Conservation (phyloP, 1,140 invertebrate genomes). For the Gryon sp. region DNA sequence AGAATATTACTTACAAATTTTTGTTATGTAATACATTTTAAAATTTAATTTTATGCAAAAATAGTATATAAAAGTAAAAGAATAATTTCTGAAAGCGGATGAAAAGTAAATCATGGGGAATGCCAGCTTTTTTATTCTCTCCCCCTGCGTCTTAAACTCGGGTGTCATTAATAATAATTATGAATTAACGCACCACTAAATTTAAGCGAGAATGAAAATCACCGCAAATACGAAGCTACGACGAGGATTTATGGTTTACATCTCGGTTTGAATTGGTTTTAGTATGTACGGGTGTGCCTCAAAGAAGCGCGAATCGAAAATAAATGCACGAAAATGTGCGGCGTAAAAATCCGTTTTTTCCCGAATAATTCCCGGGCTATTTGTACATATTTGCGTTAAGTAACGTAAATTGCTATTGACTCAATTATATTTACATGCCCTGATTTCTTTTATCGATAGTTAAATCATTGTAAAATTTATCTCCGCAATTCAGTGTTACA, state of each 20-base stretch:
- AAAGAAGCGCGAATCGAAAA: conserved; percentile 34
- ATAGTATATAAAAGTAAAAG: no score
- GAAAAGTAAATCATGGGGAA: conserved; percentile 9
- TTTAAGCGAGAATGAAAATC: conserved; percentile 73
- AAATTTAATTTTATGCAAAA: no score
- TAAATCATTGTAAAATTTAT: conserved; percentile 8
- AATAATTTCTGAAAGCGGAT: not conserved
- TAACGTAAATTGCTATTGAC: conserved; percentile 6
- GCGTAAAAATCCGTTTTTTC: conserved; percentile 41
- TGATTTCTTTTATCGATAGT: not conserved
- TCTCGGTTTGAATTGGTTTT: conserved; percentile 39
- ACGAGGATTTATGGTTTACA: conserved; percentile 75
- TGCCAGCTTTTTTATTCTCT: conserved; percentile 9
- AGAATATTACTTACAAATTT: no score
- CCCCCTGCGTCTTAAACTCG: not conserved
- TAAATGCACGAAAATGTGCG: conserved; percentile 11
- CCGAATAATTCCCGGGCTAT: conserved; percentile 21
- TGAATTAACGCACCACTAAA: conserved; percentile 73
- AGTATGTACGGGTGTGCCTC: conserved; percentile 15
- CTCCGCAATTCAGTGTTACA: not conserved
- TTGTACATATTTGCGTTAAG: conserved; percentile 43
- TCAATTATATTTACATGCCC: conserved; percentile 6
- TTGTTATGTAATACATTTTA: no score
- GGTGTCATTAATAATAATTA: conserved; percentile 77
- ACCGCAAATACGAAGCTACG: conserved; percentile 74